These are phyloP conservation scores for Corythornis leucogaster DNA, from an alignment of 2,797 vertebrate genomes.

Conservation along the genomic window DNA sequence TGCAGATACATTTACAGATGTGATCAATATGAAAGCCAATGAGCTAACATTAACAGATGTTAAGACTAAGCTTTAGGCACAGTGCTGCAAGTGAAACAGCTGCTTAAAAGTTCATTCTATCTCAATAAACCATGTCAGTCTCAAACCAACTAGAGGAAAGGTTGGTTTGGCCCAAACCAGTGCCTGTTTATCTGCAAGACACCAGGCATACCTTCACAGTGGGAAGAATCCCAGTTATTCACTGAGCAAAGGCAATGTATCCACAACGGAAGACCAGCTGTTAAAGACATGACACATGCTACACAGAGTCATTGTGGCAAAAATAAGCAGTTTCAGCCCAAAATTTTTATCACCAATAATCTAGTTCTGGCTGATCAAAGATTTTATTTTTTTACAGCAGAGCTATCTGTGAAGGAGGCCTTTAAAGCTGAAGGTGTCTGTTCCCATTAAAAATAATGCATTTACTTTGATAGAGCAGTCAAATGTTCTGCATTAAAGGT, in stretches of 20 bases:
- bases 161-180: background rate
- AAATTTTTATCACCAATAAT: background rate
- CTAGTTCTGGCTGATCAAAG: background rate
- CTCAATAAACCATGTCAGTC: background rate
- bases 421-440: background rate
- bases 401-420: background rate
- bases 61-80: background rate
- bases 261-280: background rate
- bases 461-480: background rate
- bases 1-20: background rate
- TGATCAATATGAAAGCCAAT: background rate
- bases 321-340: background rate
- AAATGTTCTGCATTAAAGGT: background rate
- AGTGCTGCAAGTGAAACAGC: background rate
- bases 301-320: background rate
- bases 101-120: slow-evolving; percentile 6
- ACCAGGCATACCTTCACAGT: background rate
- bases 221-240: background rate
- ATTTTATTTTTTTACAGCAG: background rate
- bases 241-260: background rate
- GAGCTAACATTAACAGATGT: slow-evolving; percentile 6
- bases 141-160: background rate
- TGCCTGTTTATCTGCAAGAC: background rate
- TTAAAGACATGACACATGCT: background rate
- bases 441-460: background rate